Base-by-base conservation (phyloP, 2,888 invertebrate genomes). In the Idaea dimidiata region DNA sequence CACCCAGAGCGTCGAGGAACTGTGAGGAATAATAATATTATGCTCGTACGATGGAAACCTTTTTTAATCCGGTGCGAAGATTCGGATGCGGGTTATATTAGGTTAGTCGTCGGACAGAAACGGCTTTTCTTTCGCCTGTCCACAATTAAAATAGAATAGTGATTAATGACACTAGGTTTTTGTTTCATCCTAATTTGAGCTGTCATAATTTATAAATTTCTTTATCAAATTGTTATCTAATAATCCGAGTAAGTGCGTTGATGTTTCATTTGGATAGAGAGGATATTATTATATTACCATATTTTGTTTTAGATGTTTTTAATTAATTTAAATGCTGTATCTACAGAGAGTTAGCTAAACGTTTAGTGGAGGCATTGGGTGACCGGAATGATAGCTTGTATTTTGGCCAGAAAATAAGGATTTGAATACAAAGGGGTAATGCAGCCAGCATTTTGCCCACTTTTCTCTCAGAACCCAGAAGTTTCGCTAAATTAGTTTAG, bases 1-100 rank as follows among this genome's bases (percentile, higher is more conserved):
- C 77, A 77, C 82, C 80, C 83, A 82, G 80, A 84, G 86, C 84
- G 83, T 82, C 74, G 82, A 86, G 83, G 84, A 85, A 84, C 84
- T 84, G 88, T 84, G 81, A 84, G 82, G 89, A 91, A 90, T 89
- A 90, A 89, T 89, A 89, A 87, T 89, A 84, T 86, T 87, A 88
- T 87, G 82, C 87, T 81, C 80, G 78, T 75, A 81, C 81, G 84
- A 83, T 85, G 80, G 80, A 81, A 87, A 84, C 81, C 86, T 84
- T 86, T 82, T 87, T 84, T 87, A 87, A 88, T 86, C 79, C 81
- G 78, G 73, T 73, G 75, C 79, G 77, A 80, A 80, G 77, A 79
- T 80, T 73, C 74, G 76, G 71, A 75, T 69, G 74, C 69, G 71
- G 71, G 68, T 67, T 72, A 73, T 78, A 75, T 75, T 62, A 63